Evolutionary conservation across 2,888 invertebrate species (phyloP).

Genomic region (Elegia similella): DNA sequence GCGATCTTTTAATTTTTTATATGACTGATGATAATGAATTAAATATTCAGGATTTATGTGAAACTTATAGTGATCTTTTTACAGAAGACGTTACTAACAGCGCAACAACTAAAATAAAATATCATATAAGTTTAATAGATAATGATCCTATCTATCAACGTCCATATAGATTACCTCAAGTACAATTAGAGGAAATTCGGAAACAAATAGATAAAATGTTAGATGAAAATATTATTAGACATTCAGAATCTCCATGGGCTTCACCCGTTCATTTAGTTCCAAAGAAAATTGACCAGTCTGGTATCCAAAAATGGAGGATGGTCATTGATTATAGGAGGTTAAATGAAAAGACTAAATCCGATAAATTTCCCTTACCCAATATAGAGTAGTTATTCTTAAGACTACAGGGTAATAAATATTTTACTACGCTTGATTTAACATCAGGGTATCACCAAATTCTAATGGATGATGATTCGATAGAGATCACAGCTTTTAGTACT

Average conservation of each 20-base stretch:
- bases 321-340: slow-evolving; percentile 23
- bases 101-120: no score
- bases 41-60: neutral
- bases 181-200: neutral
- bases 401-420: slow-evolving; percentile 18
- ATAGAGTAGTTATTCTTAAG: slow-evolving; percentile 14
- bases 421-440: no score
- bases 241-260: slow-evolving; percentile 10
- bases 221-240: slow-evolving; percentile 9
- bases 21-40: neutral
- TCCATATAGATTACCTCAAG: no score
- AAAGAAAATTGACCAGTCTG: slow-evolving; percentile 17
- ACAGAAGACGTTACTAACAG: neutral
- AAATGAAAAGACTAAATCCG: no score
- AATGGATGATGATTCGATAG: slow-evolving; percentile 21
- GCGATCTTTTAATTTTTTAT: no score
- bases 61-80: neutral
- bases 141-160: no score
- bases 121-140: no score
- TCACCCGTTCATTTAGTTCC: no score
- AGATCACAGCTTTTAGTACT: no score
- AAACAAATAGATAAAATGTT: slow-evolving; percentile 10
- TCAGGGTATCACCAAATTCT: slow-evolving; percentile 26
- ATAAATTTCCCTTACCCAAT: no score
- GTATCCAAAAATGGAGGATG: slow-evolving; percentile 18